Percentiles rank a stretch among this genome's conserved stretches.
Conservation (phyloP, 2,113 vertebrate genomes). For the Tricholaema leucomelas region DNA sequence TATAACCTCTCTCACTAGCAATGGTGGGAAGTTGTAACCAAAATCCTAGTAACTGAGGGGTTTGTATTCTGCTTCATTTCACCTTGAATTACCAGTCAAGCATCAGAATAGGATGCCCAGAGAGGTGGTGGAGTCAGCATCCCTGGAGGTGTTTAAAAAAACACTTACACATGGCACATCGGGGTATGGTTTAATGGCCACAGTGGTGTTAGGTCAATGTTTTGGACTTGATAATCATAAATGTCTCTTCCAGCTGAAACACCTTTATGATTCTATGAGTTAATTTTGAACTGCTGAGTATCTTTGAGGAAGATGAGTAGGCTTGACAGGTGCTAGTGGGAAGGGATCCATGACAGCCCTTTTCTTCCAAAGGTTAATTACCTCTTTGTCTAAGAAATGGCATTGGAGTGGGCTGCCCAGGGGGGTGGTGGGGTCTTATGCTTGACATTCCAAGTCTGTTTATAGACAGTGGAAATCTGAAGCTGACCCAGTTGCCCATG, state of each 20-base stretch:
- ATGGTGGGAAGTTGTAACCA: neutral
- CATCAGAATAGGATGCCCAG: no score
- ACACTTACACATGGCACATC: no score
- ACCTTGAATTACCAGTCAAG: neutral
- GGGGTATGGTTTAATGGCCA: no score
- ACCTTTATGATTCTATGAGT: no score
- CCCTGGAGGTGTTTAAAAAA: no score
- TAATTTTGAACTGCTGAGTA: neutral
- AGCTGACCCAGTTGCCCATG: neutral
- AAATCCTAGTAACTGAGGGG: neutral
- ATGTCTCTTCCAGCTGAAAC: no score
- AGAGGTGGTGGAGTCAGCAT: no score
- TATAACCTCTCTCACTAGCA: neutral
- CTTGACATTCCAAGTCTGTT: neutral
- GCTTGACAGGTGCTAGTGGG: neutral
- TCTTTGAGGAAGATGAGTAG: neutral
- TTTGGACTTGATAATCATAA: no score
- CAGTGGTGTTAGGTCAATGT: no score
- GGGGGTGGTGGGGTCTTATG: no score
- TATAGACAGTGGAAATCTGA: neutral
- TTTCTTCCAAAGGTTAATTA: neutral
- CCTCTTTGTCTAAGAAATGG: neutral
- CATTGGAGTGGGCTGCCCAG: no score
- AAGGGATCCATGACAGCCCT: neutral
- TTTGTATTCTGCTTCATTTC: neutral